Percentiles rank a stretch among this genome's conserved stretches.
phyloP scores from a whole-genome alignment of 2,113 vertebrate genomes.

The Heterochromis multidens region DNA sequence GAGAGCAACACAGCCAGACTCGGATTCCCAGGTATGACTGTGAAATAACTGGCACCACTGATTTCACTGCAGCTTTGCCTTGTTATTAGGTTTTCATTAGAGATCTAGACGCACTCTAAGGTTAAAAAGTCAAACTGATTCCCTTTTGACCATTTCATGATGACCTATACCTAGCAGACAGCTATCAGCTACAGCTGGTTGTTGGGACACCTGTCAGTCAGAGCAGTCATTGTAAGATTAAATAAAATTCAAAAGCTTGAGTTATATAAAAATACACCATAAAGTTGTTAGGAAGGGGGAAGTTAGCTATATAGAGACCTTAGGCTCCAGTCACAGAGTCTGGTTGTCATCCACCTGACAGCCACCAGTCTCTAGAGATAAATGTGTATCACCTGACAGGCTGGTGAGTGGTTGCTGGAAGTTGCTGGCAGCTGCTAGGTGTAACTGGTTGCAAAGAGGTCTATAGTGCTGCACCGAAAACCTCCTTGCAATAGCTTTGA shows the following conservation, averaged over 20 bases:
- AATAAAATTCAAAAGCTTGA: background rate
- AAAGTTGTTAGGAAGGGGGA: background rate
- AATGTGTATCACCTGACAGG: background rate
- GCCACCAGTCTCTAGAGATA: fast-evolving
- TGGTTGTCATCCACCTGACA: fast-evolving
- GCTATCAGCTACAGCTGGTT: background rate
- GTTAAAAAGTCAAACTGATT: background rate
- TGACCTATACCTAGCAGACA: background rate
- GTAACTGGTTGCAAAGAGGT: background rate
- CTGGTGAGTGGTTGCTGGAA: background rate
- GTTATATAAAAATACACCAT: background rate
- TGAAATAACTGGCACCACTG: background rate
- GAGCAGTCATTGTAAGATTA: background rate
- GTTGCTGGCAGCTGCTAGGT: background rate
- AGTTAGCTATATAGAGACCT: background rate
- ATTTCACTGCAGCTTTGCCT: background rate
- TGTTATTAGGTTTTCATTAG: background rate
- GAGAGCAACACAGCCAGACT: background rate
- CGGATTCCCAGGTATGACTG: background rate
- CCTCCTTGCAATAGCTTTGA: background rate
- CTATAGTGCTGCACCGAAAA: background rate
- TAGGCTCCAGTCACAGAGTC: background rate
- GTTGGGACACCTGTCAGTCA: background rate
- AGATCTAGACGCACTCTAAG: background rate
- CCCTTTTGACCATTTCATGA: background rate